phyloP scores from a whole-genome alignment of 2,113 vertebrate species.

The Myiozetetes cayanensis region DNA sequence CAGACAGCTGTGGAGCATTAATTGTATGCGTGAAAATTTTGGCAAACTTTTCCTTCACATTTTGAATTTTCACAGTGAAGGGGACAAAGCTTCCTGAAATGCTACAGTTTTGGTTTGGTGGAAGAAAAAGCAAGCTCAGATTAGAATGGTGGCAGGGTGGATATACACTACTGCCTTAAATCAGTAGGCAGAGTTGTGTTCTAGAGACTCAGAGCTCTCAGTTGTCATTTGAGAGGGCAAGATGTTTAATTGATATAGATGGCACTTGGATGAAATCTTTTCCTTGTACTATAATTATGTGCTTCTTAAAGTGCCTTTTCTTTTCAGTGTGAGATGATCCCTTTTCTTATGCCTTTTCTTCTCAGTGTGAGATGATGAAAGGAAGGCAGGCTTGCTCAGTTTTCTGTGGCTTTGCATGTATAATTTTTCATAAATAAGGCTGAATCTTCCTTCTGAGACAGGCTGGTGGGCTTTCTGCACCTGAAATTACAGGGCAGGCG shows the following conservation, averaged over 20 bases:
- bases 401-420: not conserved
- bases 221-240: not conserved
- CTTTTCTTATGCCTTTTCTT: not conserved
- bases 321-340: not conserved
- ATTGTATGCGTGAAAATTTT: accelerated
- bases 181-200: not conserved
- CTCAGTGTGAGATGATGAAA: not conserved
- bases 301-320: not conserved
- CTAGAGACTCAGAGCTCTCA: not conserved
- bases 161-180: accelerated
- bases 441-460: not conserved
- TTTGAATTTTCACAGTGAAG: not conserved
- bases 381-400: not conserved
- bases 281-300: not conserved
- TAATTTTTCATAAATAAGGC: accelerated
- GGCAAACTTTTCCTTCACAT: not conserved
- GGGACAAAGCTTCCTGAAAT: not conserved
- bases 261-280: not conserved
- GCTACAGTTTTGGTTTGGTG: not conserved
- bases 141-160: not conserved
- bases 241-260: not conserved
- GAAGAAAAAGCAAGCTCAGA: not conserved
- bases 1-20: accelerated
- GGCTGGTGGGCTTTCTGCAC: not conserved
- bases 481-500: not conserved